Base-by-base conservation (phyloP, 2,888 invertebrate species). In the Acrobasis consociella region DNA sequence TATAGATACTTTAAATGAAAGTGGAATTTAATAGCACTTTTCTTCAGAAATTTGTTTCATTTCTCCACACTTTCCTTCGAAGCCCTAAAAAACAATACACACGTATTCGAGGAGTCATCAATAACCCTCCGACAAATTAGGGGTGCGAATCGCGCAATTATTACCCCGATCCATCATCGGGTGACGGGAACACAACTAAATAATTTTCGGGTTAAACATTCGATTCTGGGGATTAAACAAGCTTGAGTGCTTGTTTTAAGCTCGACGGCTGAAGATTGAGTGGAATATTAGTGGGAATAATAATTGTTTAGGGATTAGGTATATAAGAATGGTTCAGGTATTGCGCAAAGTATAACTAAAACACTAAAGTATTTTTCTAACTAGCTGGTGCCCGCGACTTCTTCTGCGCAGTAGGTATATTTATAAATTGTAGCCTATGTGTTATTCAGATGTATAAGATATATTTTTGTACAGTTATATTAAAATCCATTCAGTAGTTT, bases 151-250 rank as follows among this genome's bases (percentile, higher is more conserved):
- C 80, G 82, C 86, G 91, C 89, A 90, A 91, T 91, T 89, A 91
- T 88, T 86, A 80, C 77, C 81, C 71, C 86, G 82, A 91, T 91
- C 91, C 89, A 91, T 91, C 91, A 91, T 87, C 73, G 60, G 64
- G 62, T 77, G 91, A 89, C 91, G 79, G 77, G 72, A 77, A 89
- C 91, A 89, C 84, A 88, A 89, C 88, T 89, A 89, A 87, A 91
- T 89, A 89, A 91, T 91, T 87, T 89, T 85, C 84, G 82, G 82
- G 82, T 83, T 83, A 82, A 82, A 77, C 77, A 82, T 82, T 80
- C 77, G 75, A 80, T 82, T 75, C 76, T 69, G 65, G 60, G 69
- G 65, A 66, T 68, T 67, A 67, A 63, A 64, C 64, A 55, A 49
- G 62, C 37, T 55, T 62, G 49, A 56, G 56, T 56, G 56, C 56